Evolutionary conservation across 1,140 invertebrate genomes (phyloP).

Genomic region (Ylistrum balloti): DNA sequence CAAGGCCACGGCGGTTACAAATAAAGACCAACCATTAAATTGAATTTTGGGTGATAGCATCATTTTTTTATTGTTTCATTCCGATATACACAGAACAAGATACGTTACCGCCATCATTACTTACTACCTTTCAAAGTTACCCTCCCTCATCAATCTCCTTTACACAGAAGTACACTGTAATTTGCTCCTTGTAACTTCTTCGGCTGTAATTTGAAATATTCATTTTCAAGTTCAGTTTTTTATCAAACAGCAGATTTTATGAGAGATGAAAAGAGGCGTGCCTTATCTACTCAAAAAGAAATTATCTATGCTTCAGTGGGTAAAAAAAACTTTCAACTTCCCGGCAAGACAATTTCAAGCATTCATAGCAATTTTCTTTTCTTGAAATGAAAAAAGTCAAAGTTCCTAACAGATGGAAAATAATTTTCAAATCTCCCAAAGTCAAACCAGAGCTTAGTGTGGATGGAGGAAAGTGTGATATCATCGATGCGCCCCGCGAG

Average conservation of each 20-base stretch:
- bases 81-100: too few relatives aligned
- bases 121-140: not conserved
- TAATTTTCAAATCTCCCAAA: slow-evolving; percentile 21
- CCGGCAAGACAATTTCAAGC: not conserved
- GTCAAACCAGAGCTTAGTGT: not conserved
- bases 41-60: too few relatives aligned
- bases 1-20: too few relatives aligned
- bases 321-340: not conserved
- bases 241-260: slow-evolving; percentile 8
- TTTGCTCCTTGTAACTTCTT: not conserved
- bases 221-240: slow-evolving; percentile 40
- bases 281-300: not conserved
- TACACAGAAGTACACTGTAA: not conserved
- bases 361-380: slow-evolving; percentile 39
- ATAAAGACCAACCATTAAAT: too few relatives aligned
- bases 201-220: not conserved
- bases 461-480: not conserved
- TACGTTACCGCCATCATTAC: too few relatives aligned
- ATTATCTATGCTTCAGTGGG: not conserved
- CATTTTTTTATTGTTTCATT: too few relatives aligned
- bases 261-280: slow-evolving; percentile 7
- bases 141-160: not conserved
- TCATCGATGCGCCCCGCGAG: not conserved
- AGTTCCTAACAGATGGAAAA: slow-evolving; percentile 35
- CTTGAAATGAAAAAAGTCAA: not conserved